Evolutionary conservation across 2,888 invertebrate genomes (phyloP).

Genomic region (Scaptomyza reducta): DNA sequence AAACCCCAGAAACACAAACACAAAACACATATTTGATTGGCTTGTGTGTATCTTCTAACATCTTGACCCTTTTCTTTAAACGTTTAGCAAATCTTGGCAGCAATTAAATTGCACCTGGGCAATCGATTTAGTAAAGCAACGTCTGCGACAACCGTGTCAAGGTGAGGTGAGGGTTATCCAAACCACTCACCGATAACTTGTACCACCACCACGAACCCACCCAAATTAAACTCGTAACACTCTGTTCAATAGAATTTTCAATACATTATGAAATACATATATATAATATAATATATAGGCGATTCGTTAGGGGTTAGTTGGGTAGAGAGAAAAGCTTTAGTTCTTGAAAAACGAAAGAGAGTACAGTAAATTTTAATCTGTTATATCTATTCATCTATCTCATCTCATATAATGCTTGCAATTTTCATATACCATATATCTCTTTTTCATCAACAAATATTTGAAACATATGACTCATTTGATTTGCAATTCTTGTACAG

Average conservation of each 20-base stretch:
- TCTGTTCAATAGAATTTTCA: too few species aligned
- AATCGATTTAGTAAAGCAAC: conserved; percentile 59
- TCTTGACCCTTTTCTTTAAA: conserved; percentile 3
- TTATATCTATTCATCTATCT: too few species aligned
- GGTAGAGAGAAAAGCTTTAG: too few species aligned
- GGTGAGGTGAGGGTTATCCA: conserved; percentile 74
- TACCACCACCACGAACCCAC: background rate
- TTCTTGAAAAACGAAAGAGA: too few species aligned
- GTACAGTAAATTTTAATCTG: too few species aligned
- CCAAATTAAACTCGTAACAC: background rate
- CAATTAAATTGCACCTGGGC: conserved; percentile 79
- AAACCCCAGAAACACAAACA: background rate
- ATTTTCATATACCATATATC: background rate
- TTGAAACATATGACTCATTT: background rate
- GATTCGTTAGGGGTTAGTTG: too few species aligned
- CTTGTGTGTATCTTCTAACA: background rate
- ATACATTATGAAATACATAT: too few species aligned
- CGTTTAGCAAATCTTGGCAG: conserved; percentile 72
- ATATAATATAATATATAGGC: too few species aligned
- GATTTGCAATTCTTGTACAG: background rate
- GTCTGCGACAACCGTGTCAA: conserved; percentile 65
- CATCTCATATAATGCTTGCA: too few species aligned
- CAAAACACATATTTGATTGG: background rate
- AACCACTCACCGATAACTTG: background rate
- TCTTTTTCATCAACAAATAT: background rate